Conservation (phyloP, 37 sponge, comb jelly and placozoan species). For the Eunapius fragilis region DNA sequence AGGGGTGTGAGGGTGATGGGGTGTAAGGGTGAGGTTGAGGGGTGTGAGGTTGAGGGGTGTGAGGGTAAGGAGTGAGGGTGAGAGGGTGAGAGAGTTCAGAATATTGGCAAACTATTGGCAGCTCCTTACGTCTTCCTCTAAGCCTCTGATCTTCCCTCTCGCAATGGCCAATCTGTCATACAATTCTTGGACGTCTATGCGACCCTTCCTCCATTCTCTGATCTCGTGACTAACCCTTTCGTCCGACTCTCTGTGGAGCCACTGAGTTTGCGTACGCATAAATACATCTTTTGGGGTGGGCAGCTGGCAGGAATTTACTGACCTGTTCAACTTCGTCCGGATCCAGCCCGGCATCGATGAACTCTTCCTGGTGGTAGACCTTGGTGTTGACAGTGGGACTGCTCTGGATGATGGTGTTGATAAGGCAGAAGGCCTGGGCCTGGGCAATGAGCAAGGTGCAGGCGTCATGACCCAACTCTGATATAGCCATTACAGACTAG, state of each 20-base stretch:
- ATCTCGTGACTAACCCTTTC: constrained; percentile 78
- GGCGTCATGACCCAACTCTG: background rate
- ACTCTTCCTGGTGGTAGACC: constrained; percentile 88
- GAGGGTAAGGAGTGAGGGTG: background rate
- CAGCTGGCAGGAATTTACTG: background rate
- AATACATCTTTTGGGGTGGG: background rate
- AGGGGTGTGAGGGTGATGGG: background rate
- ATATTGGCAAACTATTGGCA: background rate
- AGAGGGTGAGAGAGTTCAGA: background rate
- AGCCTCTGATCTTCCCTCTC: constrained; percentile 42
- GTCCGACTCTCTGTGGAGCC: constrained; percentile 71
- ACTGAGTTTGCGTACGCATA: constrained; percentile 30
- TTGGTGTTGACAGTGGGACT: constrained; percentile 60
- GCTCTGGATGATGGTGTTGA: constrained; percentile 84
- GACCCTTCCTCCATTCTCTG: constrained; percentile 71
- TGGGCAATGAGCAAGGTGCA: background rate
- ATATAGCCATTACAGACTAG: too few relatives aligned
- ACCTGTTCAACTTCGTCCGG: constrained; percentile 66
- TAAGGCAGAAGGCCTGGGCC: constrained; percentile 72
- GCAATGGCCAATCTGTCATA: constrained; percentile 70
- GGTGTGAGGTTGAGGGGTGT: background rate
- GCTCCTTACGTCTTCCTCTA: constrained; percentile 65
- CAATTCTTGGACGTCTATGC: constrained; percentile 61
- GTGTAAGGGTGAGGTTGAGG: background rate
- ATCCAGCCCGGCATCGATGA: constrained; percentile 77